Base-by-base conservation (phyloP, 2,797 vertebrate species). In the Poecile montanus region DNA sequence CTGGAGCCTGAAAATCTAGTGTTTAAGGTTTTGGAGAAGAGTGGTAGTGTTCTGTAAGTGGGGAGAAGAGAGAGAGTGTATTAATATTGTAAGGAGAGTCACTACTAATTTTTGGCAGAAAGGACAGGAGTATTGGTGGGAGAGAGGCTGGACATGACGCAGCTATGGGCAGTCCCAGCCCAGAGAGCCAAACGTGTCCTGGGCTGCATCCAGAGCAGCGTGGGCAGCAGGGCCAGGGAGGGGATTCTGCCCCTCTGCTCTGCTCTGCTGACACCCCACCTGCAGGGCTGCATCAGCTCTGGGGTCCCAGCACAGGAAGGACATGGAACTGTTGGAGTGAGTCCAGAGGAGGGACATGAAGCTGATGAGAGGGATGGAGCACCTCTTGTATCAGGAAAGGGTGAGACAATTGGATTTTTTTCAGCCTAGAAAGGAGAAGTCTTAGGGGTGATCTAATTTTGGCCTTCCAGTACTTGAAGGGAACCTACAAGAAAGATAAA, bases 301-400 rank as follows among this genome's bases (percentile, higher is more conserved):
- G 56, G 32, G 36, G 0, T 1, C 16, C 3, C 42, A 44, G 57
- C 38, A 58, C 2, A 3, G 57, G 14, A 40, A 19, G 1, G 12
- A 36, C 12, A 34, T 1, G 30, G 32, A 57, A 0, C 0, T 63
- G 20, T 0, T 56, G 58, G 17, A 23, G 14, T 0, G 2, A 50
- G 17, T 65, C 45, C 23, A 58, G 29, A 34, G 22, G 9, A 71
- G 36, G 11, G 4, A 25, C 13, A 17, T 11, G 13, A 29, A 50
- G 9, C 9, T 56, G 27, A 3, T 48, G 13, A 60, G 26, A 27
- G 48, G 13, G 22, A 44, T 75, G 22, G 17, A 71, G 12, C 17
- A 34, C 10, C 9, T 57, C 4, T 44, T 27, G 32, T 63, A 0
- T 71, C 38, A 77, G 17, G 38, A 71, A 45, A 29, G 17, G 44